A percentile compares a stretch with the other conserved stretches of the same genome.
phyloP scores from a whole-genome alignment of 2,888 invertebrate genomes.

The Disparrhopalites patrizii region DNA sequence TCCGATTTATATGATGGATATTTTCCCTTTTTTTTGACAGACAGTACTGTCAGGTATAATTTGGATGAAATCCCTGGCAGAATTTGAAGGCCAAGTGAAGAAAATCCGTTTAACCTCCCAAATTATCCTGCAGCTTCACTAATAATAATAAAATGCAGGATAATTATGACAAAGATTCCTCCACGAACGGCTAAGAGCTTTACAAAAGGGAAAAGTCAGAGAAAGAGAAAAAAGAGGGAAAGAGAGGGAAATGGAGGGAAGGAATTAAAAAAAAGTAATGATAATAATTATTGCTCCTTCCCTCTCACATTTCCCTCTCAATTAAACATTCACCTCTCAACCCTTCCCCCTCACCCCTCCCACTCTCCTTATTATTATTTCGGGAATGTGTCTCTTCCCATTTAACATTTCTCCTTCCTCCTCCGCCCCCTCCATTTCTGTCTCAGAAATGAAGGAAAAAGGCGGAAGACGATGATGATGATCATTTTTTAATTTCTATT shows the following conservation, averaged over 20 bases:
- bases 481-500: constrained; percentile 10
- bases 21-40: too few species aligned
- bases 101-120: too few species aligned
- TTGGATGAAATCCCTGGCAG: too few species aligned
- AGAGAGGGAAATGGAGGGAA: background rate
- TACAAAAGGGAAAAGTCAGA: background rate
- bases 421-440: background rate
- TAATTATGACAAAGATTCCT: background rate
- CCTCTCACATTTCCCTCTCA: constrained; percentile 1
- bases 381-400: too few species aligned
- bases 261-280: background rate
- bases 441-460: too few species aligned
- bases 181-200: background rate
- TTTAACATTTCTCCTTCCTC: too few species aligned
- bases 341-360: background rate
- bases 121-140: too few species aligned
- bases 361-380: background rate
- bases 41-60: too few species aligned
- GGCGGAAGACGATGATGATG: too few species aligned
- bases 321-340: constrained; percentile 8
- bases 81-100: too few species aligned
- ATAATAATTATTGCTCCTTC: constrained; percentile 10
- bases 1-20: too few species aligned
- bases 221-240: background rate
- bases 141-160: too few species aligned